phyloP scores from a whole-genome alignment of 2,113 vertebrate species.

The Cryptomyrus ogoouensis region DNA sequence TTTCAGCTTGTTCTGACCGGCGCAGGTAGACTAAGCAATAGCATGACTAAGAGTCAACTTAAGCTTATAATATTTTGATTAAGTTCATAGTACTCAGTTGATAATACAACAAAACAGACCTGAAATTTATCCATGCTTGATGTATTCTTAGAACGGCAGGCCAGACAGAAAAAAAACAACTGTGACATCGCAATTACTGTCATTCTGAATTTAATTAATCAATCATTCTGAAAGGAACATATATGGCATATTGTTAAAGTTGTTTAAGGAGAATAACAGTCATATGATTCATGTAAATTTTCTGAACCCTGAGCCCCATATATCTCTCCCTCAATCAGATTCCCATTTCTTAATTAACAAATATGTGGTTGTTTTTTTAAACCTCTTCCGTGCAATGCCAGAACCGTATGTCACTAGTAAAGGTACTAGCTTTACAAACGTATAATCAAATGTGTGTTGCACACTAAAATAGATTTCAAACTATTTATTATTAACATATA shows the following conservation, averaged over 20 bases:
- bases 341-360: not conserved
- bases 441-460: not conserved
- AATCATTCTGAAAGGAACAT: not conserved
- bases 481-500: not conserved
- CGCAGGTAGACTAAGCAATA: not conserved
- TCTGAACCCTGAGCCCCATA: not conserved
- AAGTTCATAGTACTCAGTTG: not conserved
- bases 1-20: not conserved
- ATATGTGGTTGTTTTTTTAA: not conserved
- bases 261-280: not conserved
- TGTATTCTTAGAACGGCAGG: not conserved
- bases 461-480: not conserved
- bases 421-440: not conserved
- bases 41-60: not conserved
- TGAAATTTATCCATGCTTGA: not conserved
- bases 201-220: not conserved
- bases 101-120: not conserved
- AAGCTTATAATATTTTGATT: not conserved
- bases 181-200: not conserved
- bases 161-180: not conserved
- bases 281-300: not conserved
- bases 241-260: not conserved
- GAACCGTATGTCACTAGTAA: not conserved
- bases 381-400: not conserved
- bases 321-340: not conserved